A percentile compares a stretch with the other conserved stretches of the same genome.
phyloP scores from a whole-genome alignment of 2,888 invertebrate species.

The Chymomyza procnemis region DNA sequence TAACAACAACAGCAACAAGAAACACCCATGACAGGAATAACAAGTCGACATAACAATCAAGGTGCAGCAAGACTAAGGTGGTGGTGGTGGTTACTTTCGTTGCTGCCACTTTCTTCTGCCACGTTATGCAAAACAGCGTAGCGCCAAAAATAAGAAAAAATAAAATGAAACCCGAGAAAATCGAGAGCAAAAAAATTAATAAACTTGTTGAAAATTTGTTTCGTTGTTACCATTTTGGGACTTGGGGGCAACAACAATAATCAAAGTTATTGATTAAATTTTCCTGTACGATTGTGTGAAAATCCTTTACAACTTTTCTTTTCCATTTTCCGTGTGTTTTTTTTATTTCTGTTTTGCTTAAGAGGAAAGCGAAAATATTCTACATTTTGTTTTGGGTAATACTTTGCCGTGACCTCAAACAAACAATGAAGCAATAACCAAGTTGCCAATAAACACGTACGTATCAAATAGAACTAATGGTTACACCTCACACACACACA shows the following conservation, averaged over 20 bases:
- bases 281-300: neutral
- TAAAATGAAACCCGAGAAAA: too few species aligned
- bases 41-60: neutral
- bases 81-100: slow-evolving; percentile 11
- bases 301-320: slow-evolving; percentile 7
- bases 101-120: neutral
- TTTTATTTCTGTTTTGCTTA: neutral
- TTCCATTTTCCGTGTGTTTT: too few species aligned
- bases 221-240: neutral
- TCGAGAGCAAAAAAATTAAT: slow-evolving; percentile 40
- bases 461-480: slow-evolving; percentile 39
- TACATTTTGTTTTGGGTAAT: slow-evolving; percentile 43
- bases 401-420: slow-evolving; percentile 49
- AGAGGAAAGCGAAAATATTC: slow-evolving; percentile 18
- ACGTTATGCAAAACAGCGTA: neutral
- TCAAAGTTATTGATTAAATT: slow-evolving; percentile 61
- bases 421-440: slow-evolving; percentile 50
- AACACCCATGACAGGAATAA: slow-evolving; percentile 1
- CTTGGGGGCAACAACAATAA: slow-evolving; percentile 27
- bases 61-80: slow-evolving; percentile 21
- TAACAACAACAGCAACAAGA: slow-evolving; percentile 1
- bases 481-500: too few species aligned
- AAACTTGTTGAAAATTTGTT: slow-evolving; percentile 41
- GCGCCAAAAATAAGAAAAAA: neutral
- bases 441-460: slow-evolving; percentile 64